Evolutionary conservation across 2,113 vertebrate genomes (phyloP).

Genomic region (Microtus richardsoni): DNA sequence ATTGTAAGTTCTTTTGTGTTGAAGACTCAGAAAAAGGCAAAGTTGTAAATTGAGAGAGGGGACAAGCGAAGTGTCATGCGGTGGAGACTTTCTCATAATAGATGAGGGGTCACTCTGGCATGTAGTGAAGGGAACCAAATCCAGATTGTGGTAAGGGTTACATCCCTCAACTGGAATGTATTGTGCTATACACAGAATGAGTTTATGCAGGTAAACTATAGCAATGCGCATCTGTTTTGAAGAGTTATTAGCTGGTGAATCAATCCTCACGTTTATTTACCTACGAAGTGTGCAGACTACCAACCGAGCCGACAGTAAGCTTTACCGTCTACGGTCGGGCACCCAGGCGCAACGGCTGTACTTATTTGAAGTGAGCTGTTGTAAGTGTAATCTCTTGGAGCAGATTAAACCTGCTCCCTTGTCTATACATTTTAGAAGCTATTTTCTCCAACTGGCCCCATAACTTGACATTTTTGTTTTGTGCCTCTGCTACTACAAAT

Average conservation of each 20-base stretch:
- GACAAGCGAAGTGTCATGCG: no score
- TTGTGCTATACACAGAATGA: background rate
- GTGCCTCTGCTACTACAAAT: background rate
- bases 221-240: background rate
- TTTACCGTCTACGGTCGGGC: background rate
- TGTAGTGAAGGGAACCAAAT: background rate
- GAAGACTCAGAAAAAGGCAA: background rate
- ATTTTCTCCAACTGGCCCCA: background rate
- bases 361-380: background rate
- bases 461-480: background rate
- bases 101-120: background rate
- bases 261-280: constrained; percentile 6
- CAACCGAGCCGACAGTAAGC: background rate
- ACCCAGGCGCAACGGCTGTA: background rate
- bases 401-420: background rate
- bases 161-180: background rate
- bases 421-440: background rate
- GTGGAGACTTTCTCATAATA: background rate
- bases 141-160: background rate
- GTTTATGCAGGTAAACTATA: background rate
- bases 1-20: background rate
- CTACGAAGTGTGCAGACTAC: background rate
- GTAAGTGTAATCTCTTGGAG: background rate
- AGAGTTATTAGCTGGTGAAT: background rate
- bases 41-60: background rate